Evolutionary conservation across 2,888 invertebrate genomes (phyloP).

Genomic region (Lepidochitona cinerea): DNA sequence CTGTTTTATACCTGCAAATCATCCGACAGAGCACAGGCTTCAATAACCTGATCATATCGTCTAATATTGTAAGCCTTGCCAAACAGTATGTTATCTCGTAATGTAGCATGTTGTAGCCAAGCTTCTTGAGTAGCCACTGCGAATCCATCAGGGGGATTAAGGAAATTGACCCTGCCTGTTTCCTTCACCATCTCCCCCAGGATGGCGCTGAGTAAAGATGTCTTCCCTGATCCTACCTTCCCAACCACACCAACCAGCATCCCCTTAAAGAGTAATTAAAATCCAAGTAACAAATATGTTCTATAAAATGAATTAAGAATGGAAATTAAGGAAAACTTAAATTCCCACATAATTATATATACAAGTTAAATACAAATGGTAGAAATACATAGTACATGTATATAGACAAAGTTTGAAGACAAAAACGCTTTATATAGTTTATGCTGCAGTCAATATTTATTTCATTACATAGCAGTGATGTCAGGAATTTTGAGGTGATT

Average conservation of each 20-base stretch:
- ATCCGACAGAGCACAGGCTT: conserved; percentile 86
- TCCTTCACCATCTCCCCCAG: conserved; percentile 86
- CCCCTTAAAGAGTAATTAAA: no score
- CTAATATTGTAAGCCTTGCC: conserved; percentile 85
- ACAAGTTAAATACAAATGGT: no score
- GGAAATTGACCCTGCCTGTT: conserved; percentile 77
- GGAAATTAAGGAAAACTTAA: no score
- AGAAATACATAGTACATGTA: no score
- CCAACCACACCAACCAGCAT: conserved; percentile 85
- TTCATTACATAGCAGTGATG: no score
- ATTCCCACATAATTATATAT: no score
- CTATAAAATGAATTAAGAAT: no score
- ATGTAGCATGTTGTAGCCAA: conserved; percentile 92
- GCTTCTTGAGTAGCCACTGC: conserved; percentile 84
- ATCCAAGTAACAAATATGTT: no score
- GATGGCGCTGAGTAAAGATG: conserved; percentile 86
- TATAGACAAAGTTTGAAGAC: no score
- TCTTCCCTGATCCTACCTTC: conserved; percentile 92
- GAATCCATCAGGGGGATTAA: conserved; percentile 74
- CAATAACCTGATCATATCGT: conserved; percentile 84
- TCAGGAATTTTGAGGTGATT: no score
- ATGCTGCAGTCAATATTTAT: no score
- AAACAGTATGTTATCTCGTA: conserved; percentile 94
- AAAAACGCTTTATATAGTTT: no score
- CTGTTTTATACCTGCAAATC: conserved; percentile 77